Base-by-base conservation (phyloP, 2,888 invertebrate genomes). In the Drosophila acutilabella region DNA sequence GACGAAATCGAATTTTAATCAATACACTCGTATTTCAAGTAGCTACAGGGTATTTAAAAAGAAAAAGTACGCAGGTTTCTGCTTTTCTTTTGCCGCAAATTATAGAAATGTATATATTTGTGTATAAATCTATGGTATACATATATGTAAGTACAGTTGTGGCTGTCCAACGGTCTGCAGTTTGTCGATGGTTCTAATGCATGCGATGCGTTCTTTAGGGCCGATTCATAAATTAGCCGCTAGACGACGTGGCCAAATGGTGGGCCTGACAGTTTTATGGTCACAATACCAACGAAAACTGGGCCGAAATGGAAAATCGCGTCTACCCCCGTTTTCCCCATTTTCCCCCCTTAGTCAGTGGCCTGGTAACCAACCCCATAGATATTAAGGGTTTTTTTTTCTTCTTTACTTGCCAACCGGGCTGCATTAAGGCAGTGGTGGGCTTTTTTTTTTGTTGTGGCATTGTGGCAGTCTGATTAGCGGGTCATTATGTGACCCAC, bases 231-330 rank as follows among this genome's bases (percentile, higher is more conserved):
- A 82, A 82, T 82, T 76, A 81, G 54, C 67, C 73, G 64, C 64
- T 64, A 64, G 66, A 71, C 79, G 59, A 69, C 79, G 76, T 81
- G 71, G 82, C 71, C 71, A 58, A 84, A 71, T 81, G 88, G 82
- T 48, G 53, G 71, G 40, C 23, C 42, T 51, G 85, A 88, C 88
- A 85, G 85, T 79, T 88, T 82, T 81, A 82, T 81, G 81, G 61
- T 82, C 88, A 81, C 81, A 78, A 72, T 68, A 75, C 36, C 23
- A 73, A 13, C 36, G 36, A 71, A 72, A 79, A 73, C 45, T 78
- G 76, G 71, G 76, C 65, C 76, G 59, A 58, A 44, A 53, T 23
- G 40, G 48, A 40, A 26, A 47, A 13, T 26, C 13, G 4, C 48
- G 2, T 14, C 3, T 5, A 13, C 20, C 33, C n/a, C n/a, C 14